Evolutionary conservation across 2,888 invertebrate genomes (phyloP), one percentile per base, ranked within the genome.

Genomic region (Notocelia uddmanniana): DNA sequence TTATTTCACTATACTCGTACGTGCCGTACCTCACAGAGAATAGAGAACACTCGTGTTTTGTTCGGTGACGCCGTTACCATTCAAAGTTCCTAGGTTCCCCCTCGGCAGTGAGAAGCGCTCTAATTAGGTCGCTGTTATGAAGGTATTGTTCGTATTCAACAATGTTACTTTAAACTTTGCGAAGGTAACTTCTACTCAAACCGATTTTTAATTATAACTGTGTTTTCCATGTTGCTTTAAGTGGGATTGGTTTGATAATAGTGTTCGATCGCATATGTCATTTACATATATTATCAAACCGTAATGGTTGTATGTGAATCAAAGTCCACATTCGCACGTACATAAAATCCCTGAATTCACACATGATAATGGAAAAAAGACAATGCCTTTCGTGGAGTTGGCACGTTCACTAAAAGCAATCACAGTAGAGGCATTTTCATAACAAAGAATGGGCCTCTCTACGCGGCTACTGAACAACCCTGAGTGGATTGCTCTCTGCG

Each of bases 371-470:
- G 52, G 57, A 69, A 69, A 73, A 68, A 64, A 69, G 64, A 68
- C 66, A 73, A 66, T 73, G 63, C 54, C 31, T 69, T 26, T 50
- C 19, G 41, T 69, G 62, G 55, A 63, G 74, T 67, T 73, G 73
- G 74, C 76, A 76, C 76, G 76, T 76, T 74, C 74, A 63, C 74
- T 73, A 74, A 75, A 78, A 75, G 79, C 77, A 78, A 81, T 81
- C 80, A 77, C 68, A 75, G 64, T 76, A 78, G 68, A 78, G 77
- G 76, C 78, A 77, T 81, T 83, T 84, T 84, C 82, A 84, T 84
- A 84, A 83, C 81, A 82, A 80, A 81, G 82, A 86, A 82, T 78
- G 76, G 81, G 81, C 75, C 79, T 78, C 77, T 80, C 76, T 73
- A 74, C 74, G 75, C 68, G 75, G 75, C 34, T 18, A 31, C 52